Evolutionary conservation across 2,797 vertebrate genomes (phyloP), one percentile per base, ranked within the genome.

Genomic region (Gadopsis bispinosus): DNA sequence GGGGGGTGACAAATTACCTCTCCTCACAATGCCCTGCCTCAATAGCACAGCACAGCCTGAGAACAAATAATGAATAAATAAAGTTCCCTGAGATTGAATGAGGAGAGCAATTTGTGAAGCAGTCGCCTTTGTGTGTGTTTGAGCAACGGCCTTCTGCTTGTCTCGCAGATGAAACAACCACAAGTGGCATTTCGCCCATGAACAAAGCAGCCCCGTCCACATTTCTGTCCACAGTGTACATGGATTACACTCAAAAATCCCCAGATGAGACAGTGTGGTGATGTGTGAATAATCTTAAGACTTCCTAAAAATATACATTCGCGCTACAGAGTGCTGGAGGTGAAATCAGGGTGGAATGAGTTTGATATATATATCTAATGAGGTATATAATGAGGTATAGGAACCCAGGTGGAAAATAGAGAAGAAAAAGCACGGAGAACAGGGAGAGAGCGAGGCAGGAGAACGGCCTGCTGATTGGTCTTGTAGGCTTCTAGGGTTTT

Each of bases 1-100:
- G 51, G 66, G 61, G 66, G 68, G 77, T 85, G 86, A 93, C 86
- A 90, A 91, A 94, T 93, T 79, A 91, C 89, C 82, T 88, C 77
- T 84, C 70, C 65, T 73, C 83, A 85, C 91, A 88, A 89, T 67
- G 66, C 74, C 73, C 75, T 37, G 78, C 77, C 66, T 81, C 90
- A 89, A 83, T 60, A 81, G 83, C 70, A 35, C 70, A 81, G 83
- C 70, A 35, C 70, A 68, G 83, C 72, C 90, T 47, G 81, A 77
- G 86, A 88, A 90, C 87, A 89, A 90, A 91, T 89, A 87, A 91
- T 94, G 89, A 93, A 94, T 93, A 94, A 91, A 93, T 93, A 89
- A 93, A 90, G 86, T 91, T 89, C 77, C 74, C 76, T 16, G 67
- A 84, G 85, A 90, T 81, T 91, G 87, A 89, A 88, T 62, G 73